Conservation (phyloP, 2,888 invertebrate species). For the Tenthredo mesomela region DNA sequence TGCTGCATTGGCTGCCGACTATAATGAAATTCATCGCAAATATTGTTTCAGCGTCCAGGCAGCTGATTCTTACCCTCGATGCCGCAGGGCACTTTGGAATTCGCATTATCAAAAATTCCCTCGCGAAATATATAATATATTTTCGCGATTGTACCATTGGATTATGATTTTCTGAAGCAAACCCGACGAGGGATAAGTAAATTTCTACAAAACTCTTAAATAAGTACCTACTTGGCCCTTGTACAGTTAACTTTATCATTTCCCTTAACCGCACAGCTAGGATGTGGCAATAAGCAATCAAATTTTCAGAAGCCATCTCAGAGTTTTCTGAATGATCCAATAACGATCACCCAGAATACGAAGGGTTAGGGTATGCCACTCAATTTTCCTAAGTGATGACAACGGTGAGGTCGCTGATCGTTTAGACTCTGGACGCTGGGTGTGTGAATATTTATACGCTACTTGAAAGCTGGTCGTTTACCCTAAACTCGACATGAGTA, state of each 20-base stretch:
- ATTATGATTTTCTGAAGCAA: not conserved
- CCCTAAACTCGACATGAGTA: constrained; percentile 6
- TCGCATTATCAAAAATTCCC: constrained; percentile 50
- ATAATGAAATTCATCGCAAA: constrained; percentile 55
- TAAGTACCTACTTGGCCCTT: constrained; percentile 3
- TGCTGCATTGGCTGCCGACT: constrained; percentile 52
- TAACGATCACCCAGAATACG: constrained; percentile 7
- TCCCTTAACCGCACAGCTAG: not conserved
- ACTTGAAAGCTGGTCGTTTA: constrained; percentile 8
- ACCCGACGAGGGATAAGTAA: constrained; percentile 8
- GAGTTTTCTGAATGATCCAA: not conserved
- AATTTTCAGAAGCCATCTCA: constrained; percentile 1
- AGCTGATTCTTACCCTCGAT: constrained; percentile 51
- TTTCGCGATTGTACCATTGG: not conserved
- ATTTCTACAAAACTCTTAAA: constrained; percentile 12
- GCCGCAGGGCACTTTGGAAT: constrained; percentile 51
- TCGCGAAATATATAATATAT: constrained; percentile 33
- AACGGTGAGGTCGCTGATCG: constrained; percentile 2
- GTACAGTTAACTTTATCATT: constrained; percentile 7
- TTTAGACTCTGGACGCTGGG: constrained; percentile 10
- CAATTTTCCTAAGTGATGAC: constrained; percentile 36
- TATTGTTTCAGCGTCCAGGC: constrained; percentile 54
- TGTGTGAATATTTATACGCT: constrained; percentile 15
- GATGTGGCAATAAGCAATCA: constrained; percentile 13
- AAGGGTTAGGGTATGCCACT: constrained; percentile 32